Conservation (phyloP, 1,140 invertebrate species). For the Arion vulgaris region DNA sequence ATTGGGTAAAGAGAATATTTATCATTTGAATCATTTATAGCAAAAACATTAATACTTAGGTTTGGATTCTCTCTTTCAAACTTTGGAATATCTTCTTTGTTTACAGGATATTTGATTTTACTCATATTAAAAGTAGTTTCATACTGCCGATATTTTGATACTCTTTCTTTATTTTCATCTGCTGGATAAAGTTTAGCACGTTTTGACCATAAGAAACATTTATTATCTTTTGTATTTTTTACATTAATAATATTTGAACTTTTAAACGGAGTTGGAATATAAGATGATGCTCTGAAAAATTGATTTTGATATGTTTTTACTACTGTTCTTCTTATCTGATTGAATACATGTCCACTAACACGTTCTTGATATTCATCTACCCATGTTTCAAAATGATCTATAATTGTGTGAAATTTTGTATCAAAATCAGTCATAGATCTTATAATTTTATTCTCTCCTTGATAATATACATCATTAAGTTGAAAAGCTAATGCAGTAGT, state of each 20-base stretch:
- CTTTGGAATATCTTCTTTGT: too few relatives aligned
- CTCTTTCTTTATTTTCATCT: conserved; percentile 7
- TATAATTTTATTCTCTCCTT: too few relatives aligned
- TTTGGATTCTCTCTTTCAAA: not conserved
- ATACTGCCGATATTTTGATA: not conserved
- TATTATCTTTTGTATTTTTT: too few relatives aligned
- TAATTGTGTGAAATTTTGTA: not conserved
- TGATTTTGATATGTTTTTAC: conserved; percentile 3
- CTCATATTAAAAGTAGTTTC: not conserved
- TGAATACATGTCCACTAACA: conserved; percentile 8
- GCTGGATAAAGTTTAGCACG: not conserved
- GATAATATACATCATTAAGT: not conserved
- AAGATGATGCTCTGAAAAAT: too few relatives aligned
- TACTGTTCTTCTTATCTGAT: too few relatives aligned
- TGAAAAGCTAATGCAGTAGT: too few relatives aligned
- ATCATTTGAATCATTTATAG: not conserved
- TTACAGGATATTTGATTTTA: not conserved
- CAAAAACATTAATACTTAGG: conserved; percentile 11
- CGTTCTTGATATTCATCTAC: conserved; percentile 1
- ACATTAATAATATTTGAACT: not conserved
- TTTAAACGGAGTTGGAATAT: conserved; percentile 12
- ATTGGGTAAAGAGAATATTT: conserved; percentile 3
- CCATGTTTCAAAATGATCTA: too few relatives aligned
- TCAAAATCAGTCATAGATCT: conserved; percentile 4
- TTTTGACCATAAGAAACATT: not conserved